phyloP scores from a whole-genome alignment of 2,888 invertebrate species.

The Drosophila planitibia region DNA sequence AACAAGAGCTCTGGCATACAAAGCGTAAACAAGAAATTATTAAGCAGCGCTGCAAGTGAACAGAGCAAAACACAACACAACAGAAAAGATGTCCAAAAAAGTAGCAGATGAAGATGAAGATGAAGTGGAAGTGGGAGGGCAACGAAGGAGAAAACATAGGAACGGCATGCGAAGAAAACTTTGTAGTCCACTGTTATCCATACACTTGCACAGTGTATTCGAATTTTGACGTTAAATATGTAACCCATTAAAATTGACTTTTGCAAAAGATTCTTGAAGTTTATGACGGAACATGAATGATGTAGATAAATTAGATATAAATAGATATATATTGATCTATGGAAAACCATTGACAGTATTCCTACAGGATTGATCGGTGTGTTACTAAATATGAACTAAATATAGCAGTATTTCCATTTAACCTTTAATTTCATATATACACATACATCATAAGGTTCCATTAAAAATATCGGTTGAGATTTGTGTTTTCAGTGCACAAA shows the following conservation, averaged over 20 bases:
- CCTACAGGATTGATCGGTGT: not conserved
- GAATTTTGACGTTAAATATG: not conserved
- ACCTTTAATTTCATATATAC: not conserved
- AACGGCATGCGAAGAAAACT: constrained; percentile 56
- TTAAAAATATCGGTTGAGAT: not conserved
- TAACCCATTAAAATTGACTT: not conserved
- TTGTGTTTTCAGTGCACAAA: not conserved
- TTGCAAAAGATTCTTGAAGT: not conserved
- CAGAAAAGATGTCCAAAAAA: constrained; percentile 7
- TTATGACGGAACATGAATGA: not conserved
- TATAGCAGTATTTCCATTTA: not conserved
- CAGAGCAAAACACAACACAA: constrained; percentile 29
- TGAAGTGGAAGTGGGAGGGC: constrained; percentile 9
- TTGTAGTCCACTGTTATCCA: constrained; percentile 25
- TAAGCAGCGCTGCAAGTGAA: constrained; percentile 64
- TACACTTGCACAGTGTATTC: constrained; percentile 3
- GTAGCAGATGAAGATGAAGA: not conserved
- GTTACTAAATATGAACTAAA: not conserved
- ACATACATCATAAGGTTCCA: not conserved
- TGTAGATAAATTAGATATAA: not conserved
- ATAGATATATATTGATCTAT: not conserved
- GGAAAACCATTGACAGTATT: not conserved
- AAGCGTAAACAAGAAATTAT: constrained; percentile 79
- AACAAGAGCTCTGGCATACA: constrained; percentile 57
- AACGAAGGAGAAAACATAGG: constrained; percentile 33